Base-by-base conservation (phyloP, 2,113 vertebrate species). In the Aix galericulata region DNA sequence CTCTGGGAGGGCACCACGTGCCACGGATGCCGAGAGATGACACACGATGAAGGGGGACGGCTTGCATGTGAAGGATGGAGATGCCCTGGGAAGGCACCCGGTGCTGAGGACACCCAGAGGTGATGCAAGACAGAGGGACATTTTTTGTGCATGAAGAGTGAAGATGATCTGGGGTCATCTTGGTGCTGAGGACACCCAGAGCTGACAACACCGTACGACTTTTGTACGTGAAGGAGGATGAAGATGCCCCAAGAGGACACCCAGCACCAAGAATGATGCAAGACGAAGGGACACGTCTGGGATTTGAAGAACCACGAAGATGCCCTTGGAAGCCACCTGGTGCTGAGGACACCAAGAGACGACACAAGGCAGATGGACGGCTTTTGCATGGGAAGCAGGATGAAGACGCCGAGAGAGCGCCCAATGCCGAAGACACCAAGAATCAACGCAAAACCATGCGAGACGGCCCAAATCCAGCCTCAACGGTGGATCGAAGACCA, bases 331-430 rank as follows among this genome's bases (percentile, higher is more conserved):
- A 50, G 29, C 15, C 15, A 27, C 32, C 15, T 1, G 13, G 14
- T 6, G 5, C 6, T 1, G 48, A 68, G 27, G 40, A 55, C 72
- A n/a, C 22, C 58, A 26, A 18, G 66, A 62, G n/a, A 11, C 9
- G 26, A 50, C 0, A 11, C 18, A 15, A 48, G 40, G 63, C 4
- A 27, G 59, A 40, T 3, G 11, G 16, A 8, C 5, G 0, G 7
- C 13, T 59, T 46, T n/a, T 6, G 6, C 25, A 23, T 0, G 1
- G 13, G 27, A 16, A 63, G 6, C 13, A 18, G 16, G 17, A 26
- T 3, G 58, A 44, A 59, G 58, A 21, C 0, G 40, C 40, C 42
- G 1, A 23, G 68, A 46, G 5, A 11, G 10, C 0, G 1, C 10
- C 40, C 26, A 14, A 13, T 62, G 18, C 7, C 0, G 0, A 68